phyloP scores from a whole-genome alignment of 2,113 vertebrate species.

The Edolisoma coerulescens region DNA sequence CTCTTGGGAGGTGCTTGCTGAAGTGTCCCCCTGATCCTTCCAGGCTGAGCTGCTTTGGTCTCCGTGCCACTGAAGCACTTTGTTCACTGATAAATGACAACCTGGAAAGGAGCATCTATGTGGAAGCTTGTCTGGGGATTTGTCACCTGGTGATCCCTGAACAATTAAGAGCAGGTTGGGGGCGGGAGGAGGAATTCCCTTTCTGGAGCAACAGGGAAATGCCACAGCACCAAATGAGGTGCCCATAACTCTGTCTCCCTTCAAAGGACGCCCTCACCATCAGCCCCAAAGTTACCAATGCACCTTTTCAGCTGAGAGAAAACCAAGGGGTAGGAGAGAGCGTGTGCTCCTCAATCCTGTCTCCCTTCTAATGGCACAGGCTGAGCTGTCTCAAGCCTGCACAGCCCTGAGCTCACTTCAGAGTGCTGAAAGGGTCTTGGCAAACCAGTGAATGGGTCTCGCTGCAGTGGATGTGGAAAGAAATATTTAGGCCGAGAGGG shows the following conservation, averaged over 20 bases:
- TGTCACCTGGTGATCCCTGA: background rate
- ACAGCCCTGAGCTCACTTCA: background rate
- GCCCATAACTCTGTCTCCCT: background rate
- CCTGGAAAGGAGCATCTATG: rapidly evolving
- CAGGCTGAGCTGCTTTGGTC: background rate
- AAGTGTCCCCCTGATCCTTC: background rate
- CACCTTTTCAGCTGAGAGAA: background rate
- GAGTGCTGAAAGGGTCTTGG: background rate
- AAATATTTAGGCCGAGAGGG: background rate
- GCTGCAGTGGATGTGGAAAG: background rate
- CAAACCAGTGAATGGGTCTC: background rate
- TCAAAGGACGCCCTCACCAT: background rate
- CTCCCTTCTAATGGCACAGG: background rate
- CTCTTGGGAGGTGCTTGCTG: background rate
- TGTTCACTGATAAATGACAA: background rate
- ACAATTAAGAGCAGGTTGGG: background rate
- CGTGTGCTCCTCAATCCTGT: background rate
- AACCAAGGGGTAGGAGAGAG: background rate
- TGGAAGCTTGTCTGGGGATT: background rate
- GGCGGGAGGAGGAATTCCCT: background rate
- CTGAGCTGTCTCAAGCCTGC: background rate
- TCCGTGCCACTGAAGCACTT: background rate
- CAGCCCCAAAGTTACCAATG: background rate
- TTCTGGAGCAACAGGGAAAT: background rate
- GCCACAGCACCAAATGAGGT: background rate